phyloP scores from a whole-genome alignment of 2,797 vertebrate genomes.

The Lutjanus campechanus region DNA sequence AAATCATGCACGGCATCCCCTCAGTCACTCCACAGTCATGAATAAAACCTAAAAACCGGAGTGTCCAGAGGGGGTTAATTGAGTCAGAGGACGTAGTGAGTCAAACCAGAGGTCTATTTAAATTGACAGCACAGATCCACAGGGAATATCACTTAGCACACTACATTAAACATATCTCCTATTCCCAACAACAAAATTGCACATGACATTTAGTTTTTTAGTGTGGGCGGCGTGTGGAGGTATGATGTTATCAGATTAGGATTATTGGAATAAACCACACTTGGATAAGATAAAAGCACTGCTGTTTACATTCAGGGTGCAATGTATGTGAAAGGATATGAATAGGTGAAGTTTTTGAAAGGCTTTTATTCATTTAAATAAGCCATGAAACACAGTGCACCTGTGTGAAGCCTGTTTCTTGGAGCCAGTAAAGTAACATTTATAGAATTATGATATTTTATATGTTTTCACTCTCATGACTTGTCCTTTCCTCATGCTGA shows the following conservation, averaged over 20 bases:
- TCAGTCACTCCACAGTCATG: constrained; percentile 34
- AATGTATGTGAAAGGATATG: too few relatives aligned
- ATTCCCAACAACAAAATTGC: constrained; percentile 31
- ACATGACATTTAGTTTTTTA: constrained; percentile 39
- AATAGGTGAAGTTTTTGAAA: too few relatives aligned
- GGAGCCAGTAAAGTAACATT: too few relatives aligned
- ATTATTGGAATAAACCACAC: constrained; percentile 25
- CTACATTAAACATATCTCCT: constrained; percentile 64
- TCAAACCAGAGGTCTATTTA: constrained; percentile 69
- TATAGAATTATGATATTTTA: too few relatives aligned
- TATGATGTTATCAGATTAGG: constrained; percentile 29
- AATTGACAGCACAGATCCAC: constrained; percentile 68
- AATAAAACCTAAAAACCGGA: constrained; percentile 41
- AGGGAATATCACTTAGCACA: constrained; percentile 68
- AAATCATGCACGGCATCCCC: constrained; percentile 45
- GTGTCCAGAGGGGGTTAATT: constrained; percentile 60
- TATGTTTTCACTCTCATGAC: too few relatives aligned
- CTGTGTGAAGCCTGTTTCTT: too few relatives aligned
- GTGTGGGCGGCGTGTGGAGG: neutral
- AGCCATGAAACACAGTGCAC: too few relatives aligned
- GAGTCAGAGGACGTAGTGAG: constrained; percentile 68
- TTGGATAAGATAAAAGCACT: neutral
- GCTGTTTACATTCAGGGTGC: neutral
- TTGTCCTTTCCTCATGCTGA: too few relatives aligned
- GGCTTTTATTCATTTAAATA: too few relatives aligned